Conservation (phyloP, 2,113 vertebrate species). For the Protobothrops mucrosquamatus region DNA sequence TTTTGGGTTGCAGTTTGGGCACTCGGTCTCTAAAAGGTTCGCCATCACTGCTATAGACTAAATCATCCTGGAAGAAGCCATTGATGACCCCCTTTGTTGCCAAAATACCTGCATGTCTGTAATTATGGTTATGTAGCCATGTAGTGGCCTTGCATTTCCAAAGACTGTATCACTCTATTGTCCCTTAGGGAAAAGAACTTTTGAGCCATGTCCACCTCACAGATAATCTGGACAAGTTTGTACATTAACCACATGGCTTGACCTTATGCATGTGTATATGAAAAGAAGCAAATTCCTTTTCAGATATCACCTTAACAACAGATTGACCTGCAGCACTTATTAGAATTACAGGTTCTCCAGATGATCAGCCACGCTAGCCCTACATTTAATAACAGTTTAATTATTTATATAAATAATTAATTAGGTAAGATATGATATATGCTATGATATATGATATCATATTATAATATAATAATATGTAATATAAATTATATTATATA, state of each 20-base stretch:
- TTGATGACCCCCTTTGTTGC: background rate
- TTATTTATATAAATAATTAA: background rate
- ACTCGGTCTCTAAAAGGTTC: too few species aligned
- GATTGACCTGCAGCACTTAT: background rate
- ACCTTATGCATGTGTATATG: background rate
- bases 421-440: background rate
- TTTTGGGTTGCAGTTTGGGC: too few species aligned
- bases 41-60: background rate
- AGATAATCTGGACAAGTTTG: too few species aligned
- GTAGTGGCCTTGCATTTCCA: background rate
- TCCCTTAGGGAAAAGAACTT: background rate
- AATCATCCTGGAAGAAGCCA: background rate
- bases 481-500: background rate
- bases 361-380: background rate
- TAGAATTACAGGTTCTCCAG: background rate
- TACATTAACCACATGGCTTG: background rate
- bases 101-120: background rate
- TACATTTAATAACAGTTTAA: background rate
- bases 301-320: background rate
- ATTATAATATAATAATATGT: background rate
- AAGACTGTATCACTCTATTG: background rate
- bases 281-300: background rate
- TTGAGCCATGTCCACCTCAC: background rate
- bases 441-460: too few species aligned
- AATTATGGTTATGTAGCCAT: background rate